phyloP scores from a whole-genome alignment of 1,140 invertebrate species.

The Drosophila kohkoa region DNA sequence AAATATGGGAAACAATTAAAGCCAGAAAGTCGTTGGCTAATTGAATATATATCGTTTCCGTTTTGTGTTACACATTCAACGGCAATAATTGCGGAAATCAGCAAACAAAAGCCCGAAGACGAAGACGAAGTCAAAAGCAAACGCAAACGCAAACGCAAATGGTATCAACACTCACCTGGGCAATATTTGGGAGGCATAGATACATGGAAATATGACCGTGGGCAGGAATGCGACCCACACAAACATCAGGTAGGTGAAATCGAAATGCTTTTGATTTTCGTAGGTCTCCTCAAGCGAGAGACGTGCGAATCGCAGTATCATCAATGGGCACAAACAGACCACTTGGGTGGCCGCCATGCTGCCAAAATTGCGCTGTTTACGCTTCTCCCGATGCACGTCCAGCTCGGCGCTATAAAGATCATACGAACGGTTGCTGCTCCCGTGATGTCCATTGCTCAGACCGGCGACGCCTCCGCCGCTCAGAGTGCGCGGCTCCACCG shows the following conservation, averaged over 20 bases:
- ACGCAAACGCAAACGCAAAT: no score
- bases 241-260: constrained; percentile 89
- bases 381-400: constrained; percentile 88
- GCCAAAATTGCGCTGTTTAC: constrained; percentile 89
- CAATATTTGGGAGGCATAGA: constrained; percentile 89
- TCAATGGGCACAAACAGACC: constrained; percentile 89
- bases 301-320: constrained; percentile 88
- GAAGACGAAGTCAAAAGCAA: no score
- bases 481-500: constrained; percentile 62
- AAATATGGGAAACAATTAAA: no score
- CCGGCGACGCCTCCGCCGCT: constrained; percentile 70
- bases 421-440: constrained; percentile 66
- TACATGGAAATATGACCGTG: constrained; percentile 88
- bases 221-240: constrained; percentile 90
- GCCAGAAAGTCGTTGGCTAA: no score
- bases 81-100: neutral
- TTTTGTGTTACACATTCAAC: no score
- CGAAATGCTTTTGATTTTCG: constrained; percentile 89
- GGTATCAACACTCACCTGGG: constrained; percentile 85
- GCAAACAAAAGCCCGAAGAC: neutral
- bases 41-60: no score
- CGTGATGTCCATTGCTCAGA: constrained; percentile 59
- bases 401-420: constrained; percentile 87
- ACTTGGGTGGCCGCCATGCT: constrained; percentile 89
- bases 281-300: constrained; percentile 89